A percentile compares a stretch with the other conserved stretches of the same genome.
Conservation (phyloP, 2,113 vertebrate genomes). For the Semicossyphus pulcher region DNA sequence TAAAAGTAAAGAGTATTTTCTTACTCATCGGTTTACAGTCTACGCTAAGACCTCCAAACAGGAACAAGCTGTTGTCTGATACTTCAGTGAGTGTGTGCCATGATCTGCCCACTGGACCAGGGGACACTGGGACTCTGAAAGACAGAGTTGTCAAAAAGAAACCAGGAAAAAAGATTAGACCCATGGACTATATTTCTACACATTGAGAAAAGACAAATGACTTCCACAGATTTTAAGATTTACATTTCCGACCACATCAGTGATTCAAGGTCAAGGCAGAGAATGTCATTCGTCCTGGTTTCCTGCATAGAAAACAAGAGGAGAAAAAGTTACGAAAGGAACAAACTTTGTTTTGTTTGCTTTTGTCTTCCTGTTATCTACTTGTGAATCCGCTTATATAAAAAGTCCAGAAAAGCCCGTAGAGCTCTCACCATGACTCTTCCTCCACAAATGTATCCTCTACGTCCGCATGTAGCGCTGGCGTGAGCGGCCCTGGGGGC, state of each 20-base stretch:
- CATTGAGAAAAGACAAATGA: too few relatives aligned
- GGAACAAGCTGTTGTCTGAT: slow-evolving; percentile 88
- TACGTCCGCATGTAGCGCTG: slow-evolving; percentile 86
- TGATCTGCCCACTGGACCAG: slow-evolving; percentile 88
- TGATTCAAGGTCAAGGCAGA: slow-evolving; percentile 90
- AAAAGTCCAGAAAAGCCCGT: neutral
- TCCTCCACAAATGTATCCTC: slow-evolving; percentile 93
- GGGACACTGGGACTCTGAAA: slow-evolving; percentile 82
- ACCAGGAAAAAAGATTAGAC: neutral
- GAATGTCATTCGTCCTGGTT: slow-evolving; percentile 92
- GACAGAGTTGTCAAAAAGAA: neutral
- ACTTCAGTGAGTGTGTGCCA: slow-evolving; percentile 93
- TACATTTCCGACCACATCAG: slow-evolving; percentile 96
- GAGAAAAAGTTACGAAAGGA: too few relatives aligned
- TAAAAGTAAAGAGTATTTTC: slow-evolving; percentile 33
- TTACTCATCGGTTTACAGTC: slow-evolving; percentile 94
- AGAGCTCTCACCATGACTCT: slow-evolving; percentile 89
- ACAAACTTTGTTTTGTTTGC: neutral
- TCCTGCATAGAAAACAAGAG: slow-evolving; percentile 83
- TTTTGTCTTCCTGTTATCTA: neutral
- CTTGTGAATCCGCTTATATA: neutral
- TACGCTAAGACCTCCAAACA: slow-evolving; percentile 93
- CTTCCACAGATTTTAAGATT: neutral
- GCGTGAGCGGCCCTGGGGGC: slow-evolving; percentile 93
- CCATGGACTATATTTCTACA: too few relatives aligned